These are phyloP conservation scores for Castor canadensis DNA, from an alignment of 2,113 vertebrate genomes.

Conservation along the genomic window DNA sequence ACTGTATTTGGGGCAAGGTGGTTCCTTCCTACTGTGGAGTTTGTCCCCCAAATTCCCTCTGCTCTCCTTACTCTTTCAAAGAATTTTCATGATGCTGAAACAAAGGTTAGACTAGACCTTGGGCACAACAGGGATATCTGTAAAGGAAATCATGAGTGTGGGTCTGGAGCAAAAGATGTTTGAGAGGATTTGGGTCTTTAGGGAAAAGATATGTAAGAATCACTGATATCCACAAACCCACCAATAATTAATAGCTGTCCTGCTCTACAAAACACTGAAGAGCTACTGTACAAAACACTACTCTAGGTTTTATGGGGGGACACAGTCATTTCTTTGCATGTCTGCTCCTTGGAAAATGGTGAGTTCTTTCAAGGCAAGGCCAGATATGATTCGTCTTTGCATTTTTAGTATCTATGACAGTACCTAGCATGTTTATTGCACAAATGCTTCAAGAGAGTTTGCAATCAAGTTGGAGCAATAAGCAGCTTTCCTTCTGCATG, in stretches of 20 bases:
- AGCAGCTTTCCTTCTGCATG: not conserved
- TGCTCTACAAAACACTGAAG: too few relatives aligned
- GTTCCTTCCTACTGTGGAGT: not conserved
- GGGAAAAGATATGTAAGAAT: not conserved
- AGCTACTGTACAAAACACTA: not conserved
- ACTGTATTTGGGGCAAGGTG: not conserved
- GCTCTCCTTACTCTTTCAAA: not conserved
- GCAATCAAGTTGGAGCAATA: not conserved
- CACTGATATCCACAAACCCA: not conserved
- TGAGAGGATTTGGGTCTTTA: not conserved
- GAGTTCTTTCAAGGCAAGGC: not conserved
- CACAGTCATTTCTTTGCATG: not conserved
- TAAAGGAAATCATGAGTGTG: not conserved
- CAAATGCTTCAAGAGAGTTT: not conserved
- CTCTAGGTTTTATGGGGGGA: not conserved
- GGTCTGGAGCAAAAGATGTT: not conserved
- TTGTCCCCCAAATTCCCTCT: not conserved
- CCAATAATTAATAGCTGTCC: not conserved
- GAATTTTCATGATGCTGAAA: not conserved
- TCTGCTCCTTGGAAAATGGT: not conserved
- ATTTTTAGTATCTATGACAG: not conserved
- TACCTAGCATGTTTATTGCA: not conserved
- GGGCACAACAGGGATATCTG: not conserved
- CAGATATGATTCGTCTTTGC: not conserved
- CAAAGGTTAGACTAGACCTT: not conserved